Evolutionary conservation across 1,140 invertebrate species (phyloP).

Genomic region (Trypoxylus dichotomus): DNA sequence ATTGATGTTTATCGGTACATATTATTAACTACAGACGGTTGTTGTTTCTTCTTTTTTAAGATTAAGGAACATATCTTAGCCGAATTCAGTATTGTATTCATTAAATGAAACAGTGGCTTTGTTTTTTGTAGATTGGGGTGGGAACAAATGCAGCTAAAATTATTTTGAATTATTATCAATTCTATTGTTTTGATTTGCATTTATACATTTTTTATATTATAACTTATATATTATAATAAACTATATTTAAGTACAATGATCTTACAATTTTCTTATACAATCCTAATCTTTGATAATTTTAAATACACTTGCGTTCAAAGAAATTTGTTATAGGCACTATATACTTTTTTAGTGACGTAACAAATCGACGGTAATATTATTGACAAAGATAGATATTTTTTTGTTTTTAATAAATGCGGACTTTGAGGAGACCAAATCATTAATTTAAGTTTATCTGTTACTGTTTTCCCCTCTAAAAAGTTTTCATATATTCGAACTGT

Average conservation of each 20-base stretch:
- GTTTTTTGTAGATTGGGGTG: not conserved
- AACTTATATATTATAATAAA: slow-evolving; percentile 14
- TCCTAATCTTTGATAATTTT: no score
- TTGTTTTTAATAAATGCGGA: no score
- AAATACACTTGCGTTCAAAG: no score
- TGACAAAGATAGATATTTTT: no score
- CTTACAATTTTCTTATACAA: not conserved
- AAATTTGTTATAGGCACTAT: no score
- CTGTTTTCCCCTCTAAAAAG: no score
- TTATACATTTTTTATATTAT: slow-evolving; percentile 10
- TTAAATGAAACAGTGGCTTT: not conserved
- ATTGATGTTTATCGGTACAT: not conserved
- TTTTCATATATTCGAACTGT: no score
- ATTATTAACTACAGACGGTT: not conserved
- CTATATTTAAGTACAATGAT: slow-evolving; percentile 13
- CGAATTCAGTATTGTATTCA: slow-evolving; percentile 26
- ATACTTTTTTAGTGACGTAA: no score
- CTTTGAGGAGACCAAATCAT: no score
- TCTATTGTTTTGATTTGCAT: not conserved
- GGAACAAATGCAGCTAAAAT: not conserved
- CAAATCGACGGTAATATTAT: no score
- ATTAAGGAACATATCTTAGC: slow-evolving; percentile 29
- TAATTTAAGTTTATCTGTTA: no score
- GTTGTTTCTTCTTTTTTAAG: not conserved
- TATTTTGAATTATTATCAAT: not conserved